These are phyloP conservation scores for Asarcornis scutulata DNA, from an alignment of 2,113 vertebrate genomes.

Conservation along the genomic window DNA sequence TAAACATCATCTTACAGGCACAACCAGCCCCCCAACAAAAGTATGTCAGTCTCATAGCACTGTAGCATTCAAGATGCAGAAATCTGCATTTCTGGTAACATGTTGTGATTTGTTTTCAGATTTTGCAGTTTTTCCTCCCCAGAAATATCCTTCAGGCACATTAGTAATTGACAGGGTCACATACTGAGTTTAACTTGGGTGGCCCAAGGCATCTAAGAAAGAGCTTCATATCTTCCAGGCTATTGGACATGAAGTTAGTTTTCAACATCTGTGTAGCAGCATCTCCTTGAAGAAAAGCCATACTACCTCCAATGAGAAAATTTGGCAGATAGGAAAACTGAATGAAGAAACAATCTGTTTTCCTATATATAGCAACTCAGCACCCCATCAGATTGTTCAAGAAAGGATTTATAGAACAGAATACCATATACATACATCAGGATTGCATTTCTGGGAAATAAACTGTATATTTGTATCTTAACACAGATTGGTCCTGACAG, in stretches of 20 bases:
- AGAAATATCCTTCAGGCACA: not conserved
- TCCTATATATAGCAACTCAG: accelerated
- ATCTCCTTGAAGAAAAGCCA: not conserved
- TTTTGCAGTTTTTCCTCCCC: not conserved
- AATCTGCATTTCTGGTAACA: not conserved
- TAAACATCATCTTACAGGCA: not conserved
- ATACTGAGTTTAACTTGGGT: not conserved
- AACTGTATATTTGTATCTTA: accelerated
- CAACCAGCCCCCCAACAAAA: not conserved
- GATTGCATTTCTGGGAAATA: not conserved
- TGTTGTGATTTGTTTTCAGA: not conserved
- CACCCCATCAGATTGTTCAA: not conserved
- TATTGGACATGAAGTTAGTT: not conserved
- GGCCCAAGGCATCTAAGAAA: not conserved
- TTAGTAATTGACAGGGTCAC: not conserved
- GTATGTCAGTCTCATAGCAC: not conserved
- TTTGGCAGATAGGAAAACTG: not conserved
- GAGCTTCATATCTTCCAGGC: not conserved
- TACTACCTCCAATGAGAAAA: not conserved
- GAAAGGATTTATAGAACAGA: not conserved
- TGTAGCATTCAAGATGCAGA: not conserved
- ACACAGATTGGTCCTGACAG: not conserved
- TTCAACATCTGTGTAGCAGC: not conserved
- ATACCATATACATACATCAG: not conserved
- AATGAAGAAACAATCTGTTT: not conserved